Percentiles rank a stretch among this genome's conserved stretches.
These are phyloP conservation scores for Heteromyza rotundicornis DNA, from an alignment of 2,888 invertebrate species.

Conservation along the genomic window DNA sequence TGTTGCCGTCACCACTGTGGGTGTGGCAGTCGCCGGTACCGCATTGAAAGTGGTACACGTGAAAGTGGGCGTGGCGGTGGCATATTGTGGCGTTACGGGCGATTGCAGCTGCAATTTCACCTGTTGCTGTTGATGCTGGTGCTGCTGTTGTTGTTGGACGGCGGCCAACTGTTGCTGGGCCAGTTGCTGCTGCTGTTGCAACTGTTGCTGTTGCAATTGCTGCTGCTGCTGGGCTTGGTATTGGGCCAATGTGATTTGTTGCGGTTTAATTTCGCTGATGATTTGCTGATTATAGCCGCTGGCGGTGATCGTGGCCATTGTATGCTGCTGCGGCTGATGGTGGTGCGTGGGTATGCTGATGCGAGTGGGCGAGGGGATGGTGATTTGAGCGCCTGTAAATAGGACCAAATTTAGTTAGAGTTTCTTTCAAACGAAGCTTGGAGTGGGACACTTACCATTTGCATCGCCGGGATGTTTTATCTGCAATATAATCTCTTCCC, in stretches of 20 bases:
- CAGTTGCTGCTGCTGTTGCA: slow-evolving; percentile 28
- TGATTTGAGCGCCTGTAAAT: slow-evolving; percentile 52
- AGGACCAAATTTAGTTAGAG: background rate
- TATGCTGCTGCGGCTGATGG: slow-evolving; percentile 48
- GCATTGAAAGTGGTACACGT: slow-evolving; percentile 50
- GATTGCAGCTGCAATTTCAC: slow-evolving; percentile 53
- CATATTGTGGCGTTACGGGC: slow-evolving; percentile 37
- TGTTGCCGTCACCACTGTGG: slow-evolving; percentile 12
- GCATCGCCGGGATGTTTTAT: slow-evolving; percentile 56
- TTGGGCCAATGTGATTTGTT: slow-evolving; percentile 56
- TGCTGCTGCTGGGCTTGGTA: slow-evolving; percentile 58
- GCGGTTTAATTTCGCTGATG: slow-evolving; percentile 57
- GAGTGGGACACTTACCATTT: slow-evolving; percentile 36
- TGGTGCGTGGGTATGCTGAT: slow-evolving; percentile 44
- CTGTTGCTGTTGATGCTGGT: slow-evolving; percentile 33
- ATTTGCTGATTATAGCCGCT: slow-evolving; percentile 58
- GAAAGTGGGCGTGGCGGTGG: slow-evolving; percentile 49
- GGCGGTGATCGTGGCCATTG: slow-evolving; percentile 55
- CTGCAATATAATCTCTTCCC: slow-evolving; percentile 58
- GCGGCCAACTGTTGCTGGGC: slow-evolving; percentile 24
- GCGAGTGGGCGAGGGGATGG: slow-evolving; percentile 52
- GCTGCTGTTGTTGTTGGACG: slow-evolving; percentile 37
- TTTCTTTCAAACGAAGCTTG: background rate
- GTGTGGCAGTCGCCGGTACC: slow-evolving; percentile 34
- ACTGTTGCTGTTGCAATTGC: slow-evolving; percentile 40